Evolutionary conservation across 92 coral and sea anemone species (phyloP), one percentile per base, ranked within the genome.

Genomic region (Zoanthus solanderi): DNA sequence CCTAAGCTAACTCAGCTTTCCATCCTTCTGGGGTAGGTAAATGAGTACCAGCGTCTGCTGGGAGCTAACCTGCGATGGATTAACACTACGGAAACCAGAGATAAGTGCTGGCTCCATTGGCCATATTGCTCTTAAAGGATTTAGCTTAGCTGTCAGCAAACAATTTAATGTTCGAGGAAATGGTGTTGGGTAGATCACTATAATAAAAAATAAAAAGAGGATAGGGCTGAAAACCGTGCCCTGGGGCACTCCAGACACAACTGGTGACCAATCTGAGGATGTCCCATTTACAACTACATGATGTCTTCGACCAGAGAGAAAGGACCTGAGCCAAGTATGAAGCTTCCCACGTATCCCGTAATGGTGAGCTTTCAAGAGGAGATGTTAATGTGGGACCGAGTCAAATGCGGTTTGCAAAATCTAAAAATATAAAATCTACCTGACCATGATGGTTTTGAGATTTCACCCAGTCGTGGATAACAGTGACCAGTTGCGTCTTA

Each of bases 341-440:
- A 57, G 58, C 79, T 88, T 88, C 80, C 90, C 86, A 58, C 78
- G 90, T 32, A 87, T 77, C 72, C 84, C 84, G 80, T 77, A 87
- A 75, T 87, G 75, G 68, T 65, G 63, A 48, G 53, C 84, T 83
- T 87, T 76, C 47, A 34, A 46, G 57, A 76, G 34, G 37, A 75
- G 56, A 11, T 76, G 54, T 56, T 28, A 63, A 56, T 72, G 88
- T 77, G 81, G 81, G 13, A 84, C 80, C 71, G 46, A 53, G 31
- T 72, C 79, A 56, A 50, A 84, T 4, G 88, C 72, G 52, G 23
- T 83, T 67, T 72, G 78, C 87, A 23, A 83, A 83, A 75, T 69
- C 48, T 30, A n/a, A 82, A 12, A 57, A 67, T 29, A 50, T 81
- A 8, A 57, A 31, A 53, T 83, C 75, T 34, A 69, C 75, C 44